Evolutionary conservation across 2,888 invertebrate genomes (phyloP).

Genomic region (Phalera bucephala): DNA sequence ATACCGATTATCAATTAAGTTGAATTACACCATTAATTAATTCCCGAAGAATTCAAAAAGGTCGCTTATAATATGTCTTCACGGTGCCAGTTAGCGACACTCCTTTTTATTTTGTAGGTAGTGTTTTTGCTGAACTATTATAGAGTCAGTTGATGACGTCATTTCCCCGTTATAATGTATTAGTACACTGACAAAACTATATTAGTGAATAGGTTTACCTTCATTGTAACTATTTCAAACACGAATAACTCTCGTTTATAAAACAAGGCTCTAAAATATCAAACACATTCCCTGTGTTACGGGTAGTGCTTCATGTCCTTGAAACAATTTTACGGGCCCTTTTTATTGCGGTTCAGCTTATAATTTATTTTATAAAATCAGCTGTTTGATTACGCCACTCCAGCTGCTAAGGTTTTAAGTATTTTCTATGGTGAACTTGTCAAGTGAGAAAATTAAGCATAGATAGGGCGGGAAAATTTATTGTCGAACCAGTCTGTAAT

Average conservation of each 20-base stretch:
- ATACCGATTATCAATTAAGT: constrained; percentile 13
- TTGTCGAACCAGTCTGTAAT: too few species aligned
- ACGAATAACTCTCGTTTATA: too few species aligned
- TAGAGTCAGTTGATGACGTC: too few species aligned
- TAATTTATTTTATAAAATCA: constrained; percentile 68
- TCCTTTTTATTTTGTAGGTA: too few species aligned
- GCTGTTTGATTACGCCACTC: constrained; percentile 68
- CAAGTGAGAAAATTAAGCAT: constrained; percentile 28
- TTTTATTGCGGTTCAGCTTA: constrained; percentile 64
- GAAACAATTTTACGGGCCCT: constrained; percentile 34
- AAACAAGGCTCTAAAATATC: too few species aligned
- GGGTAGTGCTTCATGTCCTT: background rate
- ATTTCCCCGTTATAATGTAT: too few species aligned
- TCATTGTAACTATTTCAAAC: too few species aligned
- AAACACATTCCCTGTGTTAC: too few species aligned
- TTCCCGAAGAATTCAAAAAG: background rate
- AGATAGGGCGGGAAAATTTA: constrained; percentile 38
- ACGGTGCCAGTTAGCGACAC: too few species aligned
- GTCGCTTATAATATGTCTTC: background rate
- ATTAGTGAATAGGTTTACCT: too few species aligned
- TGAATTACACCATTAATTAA: background rate
- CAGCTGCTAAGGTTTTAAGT: constrained; percentile 43
- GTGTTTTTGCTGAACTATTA: too few species aligned
- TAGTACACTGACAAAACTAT: too few species aligned
- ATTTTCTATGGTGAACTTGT: constrained; percentile 28